These are phyloP conservation scores for Brachypodius melanocephalos DNA, from an alignment of 2,113 vertebrate genomes.

Conservation along the genomic window DNA sequence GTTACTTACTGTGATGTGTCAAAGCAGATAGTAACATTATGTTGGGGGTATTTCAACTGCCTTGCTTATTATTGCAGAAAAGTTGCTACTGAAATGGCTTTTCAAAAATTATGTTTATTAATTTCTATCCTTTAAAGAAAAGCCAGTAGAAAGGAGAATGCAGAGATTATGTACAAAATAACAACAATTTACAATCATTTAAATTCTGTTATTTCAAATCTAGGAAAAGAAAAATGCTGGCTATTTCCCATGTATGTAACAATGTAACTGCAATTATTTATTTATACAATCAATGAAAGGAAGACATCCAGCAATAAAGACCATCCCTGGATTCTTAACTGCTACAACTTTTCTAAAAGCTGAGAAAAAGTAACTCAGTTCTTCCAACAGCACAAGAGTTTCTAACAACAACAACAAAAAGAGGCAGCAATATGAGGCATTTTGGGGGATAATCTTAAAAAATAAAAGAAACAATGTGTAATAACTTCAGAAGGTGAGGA, in stretches of 20 bases:
- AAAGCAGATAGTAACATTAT: neutral
- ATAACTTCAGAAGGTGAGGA: neutral
- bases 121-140: neutral
- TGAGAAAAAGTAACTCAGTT: neutral
- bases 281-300: neutral
- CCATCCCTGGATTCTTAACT: neutral
- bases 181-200: neutral
- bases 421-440: neutral
- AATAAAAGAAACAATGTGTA: neutral
- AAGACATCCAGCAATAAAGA: neutral
- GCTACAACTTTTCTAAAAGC: neutral
- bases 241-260: neutral
- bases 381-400: neutral
- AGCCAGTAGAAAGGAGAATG: neutral
- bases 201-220: neutral
- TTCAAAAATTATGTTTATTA: neutral
- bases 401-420: neutral
- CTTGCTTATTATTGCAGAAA: neutral
- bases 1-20: neutral
- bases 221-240: neutral
- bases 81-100: neutral
- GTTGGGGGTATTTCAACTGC: neutral
- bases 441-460: neutral
- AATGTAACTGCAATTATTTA: neutral
- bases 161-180: neutral